phyloP scores from a whole-genome alignment of 2,797 vertebrate species.

The Yasuhikotakia modesta region DNA sequence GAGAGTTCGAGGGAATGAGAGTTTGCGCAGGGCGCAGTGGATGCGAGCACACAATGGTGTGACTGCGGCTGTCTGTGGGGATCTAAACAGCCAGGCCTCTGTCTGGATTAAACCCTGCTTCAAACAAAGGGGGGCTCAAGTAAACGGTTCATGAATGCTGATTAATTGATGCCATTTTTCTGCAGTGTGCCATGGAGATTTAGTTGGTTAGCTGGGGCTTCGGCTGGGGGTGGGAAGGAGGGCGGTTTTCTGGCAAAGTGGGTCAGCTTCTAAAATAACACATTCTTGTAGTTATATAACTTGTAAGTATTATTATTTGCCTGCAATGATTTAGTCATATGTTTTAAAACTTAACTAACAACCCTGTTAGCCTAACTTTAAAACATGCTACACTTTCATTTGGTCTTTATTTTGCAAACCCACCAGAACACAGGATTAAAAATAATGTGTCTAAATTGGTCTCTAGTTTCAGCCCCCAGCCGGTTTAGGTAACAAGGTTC shows the following conservation, averaged over 20 bases:
- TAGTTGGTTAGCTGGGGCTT: slow-evolving; percentile 61
- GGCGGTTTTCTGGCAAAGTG: slow-evolving; percentile 40
- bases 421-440: slow-evolving; percentile 15
- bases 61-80: slow-evolving; percentile 79
- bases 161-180: slow-evolving; percentile 86
- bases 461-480: slow-evolving; percentile 17
- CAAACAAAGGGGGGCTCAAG: slow-evolving; percentile 80
- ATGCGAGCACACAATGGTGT: slow-evolving; percentile 64
- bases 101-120: slow-evolving; percentile 80
- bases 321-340: background rate
- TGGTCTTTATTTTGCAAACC: background rate
- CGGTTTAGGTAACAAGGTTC: slow-evolving; percentile 35
- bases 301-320: background rate
- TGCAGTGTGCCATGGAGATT: slow-evolving; percentile 81
- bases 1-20: slow-evolving; percentile 73
- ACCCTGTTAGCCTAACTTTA: background rate
- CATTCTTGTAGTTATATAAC: slow-evolving; percentile 7
- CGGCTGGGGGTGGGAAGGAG: slow-evolving; percentile 41
- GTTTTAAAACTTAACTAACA: background rate
- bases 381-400: too few relatives aligned
- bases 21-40: slow-evolving; percentile 62
- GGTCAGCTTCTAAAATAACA: slow-evolving; percentile 47
- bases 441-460: slow-evolving; percentile 30
- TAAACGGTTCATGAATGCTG: slow-evolving; percentile 87
- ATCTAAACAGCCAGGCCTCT: slow-evolving; percentile 82